phyloP scores from a whole-genome alignment of 2,888 invertebrate genomes.

The Coenonympha arcania region DNA sequence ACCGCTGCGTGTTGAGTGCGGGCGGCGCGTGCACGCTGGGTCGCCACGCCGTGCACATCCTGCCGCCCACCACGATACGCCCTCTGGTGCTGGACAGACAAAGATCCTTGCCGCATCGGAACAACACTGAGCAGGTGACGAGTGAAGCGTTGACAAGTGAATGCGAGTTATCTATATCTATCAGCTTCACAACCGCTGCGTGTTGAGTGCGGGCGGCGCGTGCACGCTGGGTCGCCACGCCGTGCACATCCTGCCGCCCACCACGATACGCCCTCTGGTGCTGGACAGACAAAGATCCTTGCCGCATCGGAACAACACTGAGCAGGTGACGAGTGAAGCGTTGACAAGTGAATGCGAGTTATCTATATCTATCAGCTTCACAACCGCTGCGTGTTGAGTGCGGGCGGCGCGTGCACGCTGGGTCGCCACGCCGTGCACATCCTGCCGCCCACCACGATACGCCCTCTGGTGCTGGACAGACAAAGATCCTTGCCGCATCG shows the following conservation, averaged over 20 bases:
- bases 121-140: slow-evolving; percentile 56
- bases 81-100: slow-evolving; percentile 93
- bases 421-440: slow-evolving; percentile 92
- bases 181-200: too few species aligned
- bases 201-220: too few species aligned
- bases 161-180: too few species aligned
- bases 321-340: too few species aligned
- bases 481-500: slow-evolving; percentile 82
- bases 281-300: too few species aligned
- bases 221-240: too few species aligned
- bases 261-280: too few species aligned
- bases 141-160: too few species aligned
- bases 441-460: slow-evolving; percentile 93
- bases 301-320: too few species aligned
- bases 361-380: slow-evolving; percentile 90
- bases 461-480: slow-evolving; percentile 91
- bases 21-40: slow-evolving; percentile 93
- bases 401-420: slow-evolving; percentile 91
- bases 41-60: slow-evolving; percentile 87
- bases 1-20: slow-evolving; percentile 93
- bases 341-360: too few species aligned
- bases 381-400: slow-evolving; percentile 94
- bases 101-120: slow-evolving; percentile 78
- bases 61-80: slow-evolving; percentile 94
- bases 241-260: too few species aligned